Conservation (phyloP, 2,888 invertebrate species). For the Pasiphila rectangulata region DNA sequence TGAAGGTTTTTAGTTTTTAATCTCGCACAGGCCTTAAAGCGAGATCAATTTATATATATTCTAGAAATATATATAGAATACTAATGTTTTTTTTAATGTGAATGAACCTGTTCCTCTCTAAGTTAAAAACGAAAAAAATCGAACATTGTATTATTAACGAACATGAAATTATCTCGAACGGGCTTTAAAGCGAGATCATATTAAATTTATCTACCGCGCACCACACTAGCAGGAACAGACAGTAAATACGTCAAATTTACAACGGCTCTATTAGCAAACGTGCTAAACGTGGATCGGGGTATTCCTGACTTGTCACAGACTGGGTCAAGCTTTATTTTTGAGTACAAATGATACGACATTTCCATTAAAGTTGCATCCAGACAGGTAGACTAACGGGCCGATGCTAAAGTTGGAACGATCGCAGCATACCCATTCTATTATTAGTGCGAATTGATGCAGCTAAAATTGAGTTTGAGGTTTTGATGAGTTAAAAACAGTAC, state of each 20-base stretch:
- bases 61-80: too few relatives aligned
- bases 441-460: conserved; percentile 55
- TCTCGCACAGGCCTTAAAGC: too few relatives aligned
- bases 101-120: too few relatives aligned
- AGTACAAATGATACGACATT: conserved; percentile 65
- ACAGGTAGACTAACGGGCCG: conserved; percentile 64
- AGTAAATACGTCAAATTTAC: neutral
- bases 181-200: too few relatives aligned
- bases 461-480: conserved; percentile 9
- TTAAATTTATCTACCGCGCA: too few relatives aligned
- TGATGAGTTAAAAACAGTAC: neutral
- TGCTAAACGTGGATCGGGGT: conserved; percentile 8
- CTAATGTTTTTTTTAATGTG: too few relatives aligned
- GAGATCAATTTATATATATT: too few relatives aligned
- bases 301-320: conserved; percentile 56
- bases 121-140: too few relatives aligned
- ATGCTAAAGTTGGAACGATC: conserved; percentile 72
- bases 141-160: too few relatives aligned
- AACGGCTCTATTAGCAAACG: conserved; percentile 1
- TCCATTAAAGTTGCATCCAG: conserved; percentile 71
- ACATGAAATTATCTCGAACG: too few relatives aligned
- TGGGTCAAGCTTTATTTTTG: conserved; percentile 69
- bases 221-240: neutral
- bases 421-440: conserved; percentile 73
- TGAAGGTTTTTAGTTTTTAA: too few relatives aligned